Evolutionary conservation across 1,140 invertebrate species (phyloP).

Genomic region (Aphaenogaster floridana): DNA sequence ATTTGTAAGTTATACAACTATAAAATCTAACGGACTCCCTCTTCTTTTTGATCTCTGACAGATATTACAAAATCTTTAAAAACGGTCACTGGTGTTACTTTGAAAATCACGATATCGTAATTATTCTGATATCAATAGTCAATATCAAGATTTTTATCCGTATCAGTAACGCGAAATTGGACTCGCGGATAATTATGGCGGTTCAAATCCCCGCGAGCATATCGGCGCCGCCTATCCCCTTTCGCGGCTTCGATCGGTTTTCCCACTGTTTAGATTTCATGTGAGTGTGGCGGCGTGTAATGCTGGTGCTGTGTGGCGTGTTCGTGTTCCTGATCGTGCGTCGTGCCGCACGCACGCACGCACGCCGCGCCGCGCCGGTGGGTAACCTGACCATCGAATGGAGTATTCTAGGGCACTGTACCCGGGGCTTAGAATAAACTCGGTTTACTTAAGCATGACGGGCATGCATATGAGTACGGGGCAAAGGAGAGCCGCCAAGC

Average conservation of each 20-base stretch:
- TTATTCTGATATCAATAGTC: background rate
- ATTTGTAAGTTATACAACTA: background rate
- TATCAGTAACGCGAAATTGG: background rate
- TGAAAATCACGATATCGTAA: background rate
- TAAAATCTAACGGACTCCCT: background rate
- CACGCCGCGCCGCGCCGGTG: slow-evolving; percentile 34
- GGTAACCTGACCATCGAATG: slow-evolving; percentile 78
- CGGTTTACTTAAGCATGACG: slow-evolving; percentile 84
- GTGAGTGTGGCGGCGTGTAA: slow-evolving; percentile 29
- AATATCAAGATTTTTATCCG: background rate
- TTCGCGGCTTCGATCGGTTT: slow-evolving; percentile 54
- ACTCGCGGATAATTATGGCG: slow-evolving; percentile 9
- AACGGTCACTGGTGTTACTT: too few species aligned
- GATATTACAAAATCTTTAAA: background rate
- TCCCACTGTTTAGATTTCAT: slow-evolving; percentile 71
- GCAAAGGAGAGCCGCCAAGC: slow-evolving; percentile 82
- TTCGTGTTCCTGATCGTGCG: slow-evolving; percentile 51
- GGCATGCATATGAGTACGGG: slow-evolving; percentile 83
- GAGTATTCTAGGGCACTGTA: slow-evolving; percentile 83
- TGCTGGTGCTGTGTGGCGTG: background rate
- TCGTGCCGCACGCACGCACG: slow-evolving; percentile 47
- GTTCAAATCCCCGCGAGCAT: slow-evolving; percentile 1
- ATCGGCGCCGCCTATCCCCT: slow-evolving; percentile 19
- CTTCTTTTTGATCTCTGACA: background rate
- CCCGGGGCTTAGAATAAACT: slow-evolving; percentile 84